Conservation (phyloP, 2,888 invertebrate species). For the Lepidonotus clava region DNA sequence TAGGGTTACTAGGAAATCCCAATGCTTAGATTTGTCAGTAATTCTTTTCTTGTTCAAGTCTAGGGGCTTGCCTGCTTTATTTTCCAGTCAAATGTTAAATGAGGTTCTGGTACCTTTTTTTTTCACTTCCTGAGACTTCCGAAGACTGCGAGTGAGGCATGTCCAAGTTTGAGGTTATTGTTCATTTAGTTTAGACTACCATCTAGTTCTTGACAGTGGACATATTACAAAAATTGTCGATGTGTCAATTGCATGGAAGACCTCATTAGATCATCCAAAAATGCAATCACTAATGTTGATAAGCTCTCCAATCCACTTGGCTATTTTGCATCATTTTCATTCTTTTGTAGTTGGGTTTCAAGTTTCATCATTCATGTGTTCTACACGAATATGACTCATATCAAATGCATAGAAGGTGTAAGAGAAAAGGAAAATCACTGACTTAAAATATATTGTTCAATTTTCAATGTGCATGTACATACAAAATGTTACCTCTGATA, state of each 20-base stretch:
- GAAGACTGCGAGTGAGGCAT: no score
- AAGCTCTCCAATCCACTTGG: background rate
- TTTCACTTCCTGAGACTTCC: background rate
- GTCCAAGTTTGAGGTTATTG: no score
- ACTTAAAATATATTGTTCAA: background rate
- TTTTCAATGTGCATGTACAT: background rate
- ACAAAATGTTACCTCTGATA: no score
- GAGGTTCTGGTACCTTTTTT: background rate
- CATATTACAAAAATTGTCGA: no score
- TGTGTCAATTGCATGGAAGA: no score
- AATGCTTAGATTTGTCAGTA: background rate
- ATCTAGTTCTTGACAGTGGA: no score
- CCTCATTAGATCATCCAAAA: slow-evolving; percentile 10
- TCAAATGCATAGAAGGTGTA: slow-evolving; percentile 7
- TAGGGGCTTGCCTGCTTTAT: background rate
- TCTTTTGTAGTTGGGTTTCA: slow-evolving; percentile 13
- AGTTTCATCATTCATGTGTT: background rate
- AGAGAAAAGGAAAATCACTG: background rate
- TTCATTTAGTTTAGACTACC: no score
- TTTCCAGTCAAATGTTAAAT: background rate
- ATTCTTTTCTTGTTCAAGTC: background rate
- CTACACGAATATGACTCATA: background rate
- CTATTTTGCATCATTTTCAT: slow-evolving; percentile 5
- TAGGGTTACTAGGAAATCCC: background rate
- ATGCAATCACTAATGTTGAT: background rate